Percentiles rank a stretch among this genome's conserved stretches.
Evolutionary conservation across 2,797 vertebrate species (phyloP).

Genomic region (Botia almorhae): DNA sequence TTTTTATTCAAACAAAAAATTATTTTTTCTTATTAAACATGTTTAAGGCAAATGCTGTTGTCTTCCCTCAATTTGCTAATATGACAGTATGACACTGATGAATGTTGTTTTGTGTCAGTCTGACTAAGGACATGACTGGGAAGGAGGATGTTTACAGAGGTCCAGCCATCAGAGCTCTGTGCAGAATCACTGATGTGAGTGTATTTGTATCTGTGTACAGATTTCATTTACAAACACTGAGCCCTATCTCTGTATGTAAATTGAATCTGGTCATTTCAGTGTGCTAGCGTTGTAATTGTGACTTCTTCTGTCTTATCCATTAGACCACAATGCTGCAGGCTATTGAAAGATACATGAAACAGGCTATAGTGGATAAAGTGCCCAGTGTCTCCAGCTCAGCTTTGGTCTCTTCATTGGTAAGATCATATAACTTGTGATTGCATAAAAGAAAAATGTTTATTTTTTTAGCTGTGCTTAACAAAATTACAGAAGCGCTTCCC

Average conservation of each 20-base stretch:
- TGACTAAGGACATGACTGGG: constrained; percentile 99
- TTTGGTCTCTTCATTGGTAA: constrained; percentile 93
- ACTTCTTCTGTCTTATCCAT: constrained; percentile 4
- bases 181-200: constrained; percentile 97
- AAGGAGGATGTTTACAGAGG: constrained; percentile 97
- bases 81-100: background rate
- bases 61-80: background rate
- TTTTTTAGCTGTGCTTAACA: too few species aligned
- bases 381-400: constrained; percentile 96
- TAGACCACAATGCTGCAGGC: constrained; percentile 97
- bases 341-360: constrained; percentile 98
- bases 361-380: constrained; percentile 97
- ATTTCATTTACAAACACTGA: background rate
- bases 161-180: constrained; percentile 94
- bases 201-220: background rate
- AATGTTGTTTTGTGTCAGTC: constrained; percentile 68
- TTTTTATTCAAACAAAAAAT: too few species aligned
- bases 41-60: too few species aligned
- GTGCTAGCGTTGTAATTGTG: background rate
- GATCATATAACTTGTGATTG: constrained; percentile 34
- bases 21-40: too few species aligned
- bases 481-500: too few species aligned
- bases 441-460: background rate
- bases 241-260: background rate
- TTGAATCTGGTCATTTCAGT: background rate